Percentiles rank a stretch among this genome's conserved stretches.
Evolutionary conservation across 1,140 invertebrate species (phyloP).

Genomic region (Brevipalpus yothersi): DNA sequence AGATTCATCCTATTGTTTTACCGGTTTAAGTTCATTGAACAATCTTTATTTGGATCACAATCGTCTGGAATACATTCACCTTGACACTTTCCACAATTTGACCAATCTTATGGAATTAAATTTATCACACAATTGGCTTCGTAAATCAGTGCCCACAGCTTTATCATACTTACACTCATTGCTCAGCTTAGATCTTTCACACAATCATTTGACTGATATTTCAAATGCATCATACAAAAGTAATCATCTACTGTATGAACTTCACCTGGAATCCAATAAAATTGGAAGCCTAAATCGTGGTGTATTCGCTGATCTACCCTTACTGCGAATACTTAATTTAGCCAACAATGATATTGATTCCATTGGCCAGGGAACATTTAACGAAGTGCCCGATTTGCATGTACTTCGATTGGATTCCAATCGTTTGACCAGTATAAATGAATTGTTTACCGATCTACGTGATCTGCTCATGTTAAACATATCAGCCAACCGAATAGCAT

Average conservation of each 20-base stretch:
- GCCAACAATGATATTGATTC: conserved; percentile 54
- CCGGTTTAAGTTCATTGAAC: conserved; percentile 53
- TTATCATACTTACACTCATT: conserved; percentile 29
- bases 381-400: conserved; percentile 47
- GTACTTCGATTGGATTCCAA: conserved; percentile 67
- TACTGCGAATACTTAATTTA: conserved; percentile 62
- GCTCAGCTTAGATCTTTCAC: conserved; percentile 48
- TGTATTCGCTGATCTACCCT: conserved; percentile 45
- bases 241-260: conserved; percentile 51
- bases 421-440: conserved; percentile 51
- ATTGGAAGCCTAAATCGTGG: conserved; percentile 57
- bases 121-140: conserved; percentile 13
- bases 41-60: conserved; percentile 63
- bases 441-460: conserved; percentile 52
- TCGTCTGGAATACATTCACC: conserved; percentile 19
- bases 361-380: conserved; percentile 57
- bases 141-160: conserved; percentile 14
- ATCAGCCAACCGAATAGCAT: conserved; percentile 62
- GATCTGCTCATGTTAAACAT: conserved; percentile 70
- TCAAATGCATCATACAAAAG: conserved; percentile 47
- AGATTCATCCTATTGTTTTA: conserved; percentile 46
- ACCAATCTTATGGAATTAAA: conserved; percentile 16
- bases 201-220: conserved; percentile 49
- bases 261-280: conserved; percentile 63
- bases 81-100: conserved; percentile 15